Evolutionary conservation across 2,797 vertebrate genomes (phyloP).

Genomic region (Alosa sapidissima): DNA sequence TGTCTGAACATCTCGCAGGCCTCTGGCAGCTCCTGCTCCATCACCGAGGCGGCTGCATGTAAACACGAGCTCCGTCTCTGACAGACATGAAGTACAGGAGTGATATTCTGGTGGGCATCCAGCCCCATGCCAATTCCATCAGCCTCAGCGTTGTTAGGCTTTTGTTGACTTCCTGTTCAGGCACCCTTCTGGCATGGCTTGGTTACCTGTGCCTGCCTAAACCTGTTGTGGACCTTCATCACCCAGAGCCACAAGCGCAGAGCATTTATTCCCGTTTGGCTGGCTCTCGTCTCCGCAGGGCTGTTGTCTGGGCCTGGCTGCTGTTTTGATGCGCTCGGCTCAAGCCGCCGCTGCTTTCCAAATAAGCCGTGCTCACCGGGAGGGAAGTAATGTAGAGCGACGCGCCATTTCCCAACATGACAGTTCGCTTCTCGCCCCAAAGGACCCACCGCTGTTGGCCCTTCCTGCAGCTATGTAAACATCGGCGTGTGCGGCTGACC

Average conservation of each 20-base stretch:
- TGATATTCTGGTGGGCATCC: not conserved
- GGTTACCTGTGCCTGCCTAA: not conserved
- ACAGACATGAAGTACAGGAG: not conserved
- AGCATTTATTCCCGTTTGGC: not conserved
- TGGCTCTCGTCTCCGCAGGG: not conserved
- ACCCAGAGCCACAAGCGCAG: not conserved
- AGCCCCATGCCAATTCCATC: not conserved
- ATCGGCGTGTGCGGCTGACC: constrained; percentile 36
- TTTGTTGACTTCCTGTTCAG: not conserved
- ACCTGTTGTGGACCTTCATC: not conserved
- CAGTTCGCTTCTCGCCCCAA: constrained; percentile 23
- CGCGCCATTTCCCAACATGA: constrained; percentile 32
- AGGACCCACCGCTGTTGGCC: constrained; percentile 15
- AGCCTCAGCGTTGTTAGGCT: not conserved
- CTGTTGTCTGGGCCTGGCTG: not conserved
- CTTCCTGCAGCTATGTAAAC: constrained; percentile 31
- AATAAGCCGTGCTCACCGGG: constrained; percentile 38
- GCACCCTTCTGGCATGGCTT: not conserved
- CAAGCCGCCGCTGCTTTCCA: not conserved
- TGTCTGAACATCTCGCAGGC: not conserved
- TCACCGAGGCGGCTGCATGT: not conserved
- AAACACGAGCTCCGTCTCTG: not conserved
- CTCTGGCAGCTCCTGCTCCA: constrained; percentile 2
- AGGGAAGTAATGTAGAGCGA: constrained; percentile 33
- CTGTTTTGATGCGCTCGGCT: constrained; percentile 7